A percentile compares a stretch with the other conserved stretches of the same genome.
These are phyloP conservation scores for Atlantisia rogersi DNA, from an alignment of 2,113 vertebrate species.

Conservation along the genomic window DNA sequence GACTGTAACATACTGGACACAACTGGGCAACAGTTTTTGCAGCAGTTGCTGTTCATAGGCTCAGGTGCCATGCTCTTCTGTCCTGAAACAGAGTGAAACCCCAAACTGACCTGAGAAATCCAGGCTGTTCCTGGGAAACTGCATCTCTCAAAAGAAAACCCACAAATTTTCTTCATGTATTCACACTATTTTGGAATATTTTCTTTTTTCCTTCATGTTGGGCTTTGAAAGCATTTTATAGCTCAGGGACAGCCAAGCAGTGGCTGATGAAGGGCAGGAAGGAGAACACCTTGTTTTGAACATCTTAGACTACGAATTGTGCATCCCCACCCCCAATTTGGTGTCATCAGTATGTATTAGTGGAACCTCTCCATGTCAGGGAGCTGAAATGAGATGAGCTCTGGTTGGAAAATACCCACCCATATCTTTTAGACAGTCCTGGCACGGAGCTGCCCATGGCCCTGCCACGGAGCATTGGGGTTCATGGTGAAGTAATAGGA, in stretches of 20 bases:
- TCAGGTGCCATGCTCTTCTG: not conserved
- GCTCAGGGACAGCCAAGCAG: not conserved
- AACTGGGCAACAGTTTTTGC: not conserved
- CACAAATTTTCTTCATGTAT: not conserved
- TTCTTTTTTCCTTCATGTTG: not conserved
- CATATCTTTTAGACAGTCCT: not conserved
- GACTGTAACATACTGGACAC: not conserved
- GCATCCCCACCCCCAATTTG: not conserved
- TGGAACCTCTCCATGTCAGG: not conserved
- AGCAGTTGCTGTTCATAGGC: not conserved
- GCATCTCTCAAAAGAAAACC: not conserved
- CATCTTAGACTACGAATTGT: not conserved
- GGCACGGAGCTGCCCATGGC: fast-evolving
- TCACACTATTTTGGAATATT: not conserved
- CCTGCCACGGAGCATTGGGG: not conserved
- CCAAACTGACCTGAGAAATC: not conserved
- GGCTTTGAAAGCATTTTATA: not conserved
- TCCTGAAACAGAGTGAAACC: not conserved
- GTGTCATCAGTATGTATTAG: not conserved
- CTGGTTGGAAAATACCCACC: not conserved
- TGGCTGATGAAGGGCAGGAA: not conserved
- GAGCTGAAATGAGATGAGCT: not conserved
- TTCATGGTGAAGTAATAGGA: not conserved
- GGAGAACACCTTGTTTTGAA: not conserved
- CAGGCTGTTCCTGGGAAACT: not conserved